Evolutionary conservation across 2,113 vertebrate genomes (phyloP), one percentile per base, ranked within the genome.

Genomic region (Eupsittula cactorum): DNA sequence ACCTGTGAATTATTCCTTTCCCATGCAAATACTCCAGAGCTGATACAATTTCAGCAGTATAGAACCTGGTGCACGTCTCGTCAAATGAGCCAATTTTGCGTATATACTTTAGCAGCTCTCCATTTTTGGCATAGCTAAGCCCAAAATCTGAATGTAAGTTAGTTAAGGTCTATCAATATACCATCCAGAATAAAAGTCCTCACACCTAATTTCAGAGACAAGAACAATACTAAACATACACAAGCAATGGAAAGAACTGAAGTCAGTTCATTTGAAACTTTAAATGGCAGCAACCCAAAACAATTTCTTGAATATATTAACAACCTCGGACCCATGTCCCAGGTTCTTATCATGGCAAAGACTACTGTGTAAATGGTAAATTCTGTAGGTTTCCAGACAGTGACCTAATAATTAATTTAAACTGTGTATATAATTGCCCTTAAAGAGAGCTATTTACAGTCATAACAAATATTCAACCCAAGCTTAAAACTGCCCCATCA

Each of bases 1-100:
- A 99, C 99, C 99, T 99, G 98, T 99, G 99, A 97, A 99, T 99
- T 97, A 99, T 98, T 97, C 99, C 99, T 98, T 99, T 99, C 94
- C 98, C 99, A 88, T 99, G 99, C 97, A 99, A 98, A 97, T 99
- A 99, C 97, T 99, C 99, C 95, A 99, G 97, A 55, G 99, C 99
- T 95, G 98, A 98, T 93, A 99, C 99, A 89, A 99, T 99, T 98
- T 99, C 99, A 64, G 99, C 99, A 2, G 99, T 99, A 96, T 99
- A 99, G 98, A 99, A 99, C 78, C 99, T 98, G 75, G 99, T 99
- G 97, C 99, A 99, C 63, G 99, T 99, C 98, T 99, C 99, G 97
- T 99, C 99, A 86, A 99, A 99, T 9, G 99, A 99, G 93, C 99
- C 99, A 23, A 99, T 99, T 98, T 99, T 99, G 92, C 99, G 99